Evolutionary conservation across 2,888 invertebrate genomes (phyloP).

Genomic region (Chrysomela aeneicollis): DNA sequence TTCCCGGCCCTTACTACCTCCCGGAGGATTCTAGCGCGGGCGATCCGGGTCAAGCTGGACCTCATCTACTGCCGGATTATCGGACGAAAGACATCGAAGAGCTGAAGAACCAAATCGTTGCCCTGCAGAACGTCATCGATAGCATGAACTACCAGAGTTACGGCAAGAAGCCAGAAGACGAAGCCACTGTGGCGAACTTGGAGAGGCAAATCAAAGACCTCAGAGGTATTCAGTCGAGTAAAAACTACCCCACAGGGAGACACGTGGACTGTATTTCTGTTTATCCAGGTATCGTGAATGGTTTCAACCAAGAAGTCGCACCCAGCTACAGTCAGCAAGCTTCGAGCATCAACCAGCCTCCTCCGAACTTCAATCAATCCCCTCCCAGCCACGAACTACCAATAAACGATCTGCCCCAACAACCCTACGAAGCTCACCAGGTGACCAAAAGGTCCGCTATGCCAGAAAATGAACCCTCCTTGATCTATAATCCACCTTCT

Average conservation of each 20-base stretch:
- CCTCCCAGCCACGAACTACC: not conserved
- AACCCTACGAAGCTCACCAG: not conserved
- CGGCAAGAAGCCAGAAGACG: slow-evolving; percentile 51
- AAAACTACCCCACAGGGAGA: too few species aligned
- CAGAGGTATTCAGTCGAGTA: too few species aligned
- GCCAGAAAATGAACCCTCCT: too few species aligned
- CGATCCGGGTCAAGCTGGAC: slow-evolving; percentile 4
- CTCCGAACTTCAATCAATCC: not conserved
- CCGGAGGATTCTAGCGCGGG: not conserved
- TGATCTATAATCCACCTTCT: too few species aligned
- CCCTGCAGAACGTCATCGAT: slow-evolving; percentile 52
- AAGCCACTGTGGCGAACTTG: slow-evolving; percentile 48
- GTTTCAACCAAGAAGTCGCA: slow-evolving; percentile 25
- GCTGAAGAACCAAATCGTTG: slow-evolving; percentile 52
- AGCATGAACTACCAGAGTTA: slow-evolving; percentile 51
- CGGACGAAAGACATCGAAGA: slow-evolving; percentile 43
- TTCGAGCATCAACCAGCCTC: slow-evolving; percentile 13
- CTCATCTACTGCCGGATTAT: slow-evolving; percentile 13
- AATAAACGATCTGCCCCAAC: not conserved
- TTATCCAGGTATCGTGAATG: slow-evolving; percentile 33
- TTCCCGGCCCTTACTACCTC: not conserved
- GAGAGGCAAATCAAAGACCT: slow-evolving; percentile 53
- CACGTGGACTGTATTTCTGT: not conserved
- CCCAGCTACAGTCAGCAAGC: not conserved
- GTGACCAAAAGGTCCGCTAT: not conserved